Percentiles rank a stretch among this genome's conserved stretches.
Evolutionary conservation across 2,113 vertebrate species (phyloP).

Genomic region (Cyanoramphus novaezelandiae): DNA sequence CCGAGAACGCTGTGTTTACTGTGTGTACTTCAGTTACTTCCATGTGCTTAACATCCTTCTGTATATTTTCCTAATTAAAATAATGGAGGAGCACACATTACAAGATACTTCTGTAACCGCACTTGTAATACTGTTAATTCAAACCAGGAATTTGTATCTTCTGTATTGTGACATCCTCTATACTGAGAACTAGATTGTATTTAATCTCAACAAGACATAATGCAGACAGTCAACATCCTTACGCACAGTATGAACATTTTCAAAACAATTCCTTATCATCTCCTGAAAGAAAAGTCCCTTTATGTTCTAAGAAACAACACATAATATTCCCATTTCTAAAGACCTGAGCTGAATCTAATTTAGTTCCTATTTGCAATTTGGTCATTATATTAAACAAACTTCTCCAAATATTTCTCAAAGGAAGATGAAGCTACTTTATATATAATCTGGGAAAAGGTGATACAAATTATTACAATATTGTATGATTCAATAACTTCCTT

Average conservation of each 20-base stretch:
- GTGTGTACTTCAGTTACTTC: neutral
- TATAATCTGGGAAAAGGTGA: neutral
- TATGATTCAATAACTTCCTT: neutral
- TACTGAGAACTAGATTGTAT: neutral
- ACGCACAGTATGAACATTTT: neutral
- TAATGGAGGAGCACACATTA: neutral
- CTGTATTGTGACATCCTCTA: neutral
- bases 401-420: neutral
- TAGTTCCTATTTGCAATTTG: neutral
- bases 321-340: neutral
- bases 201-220: neutral
- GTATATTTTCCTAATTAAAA: slow-evolving; percentile 15
- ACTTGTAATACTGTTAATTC: neutral
- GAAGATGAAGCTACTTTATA: neutral
- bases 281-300: neutral
- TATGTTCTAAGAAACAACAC: neutral
- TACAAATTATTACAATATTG: neutral
- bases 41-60: neutral
- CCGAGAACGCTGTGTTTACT: neutral
- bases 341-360: neutral
- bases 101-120: neutral
- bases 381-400: neutral
- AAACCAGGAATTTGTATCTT: neutral
- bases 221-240: neutral
- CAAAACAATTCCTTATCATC: neutral